Conservation (phyloP, 2,888 invertebrate species). For the Perizoma flavofasciatum region DNA sequence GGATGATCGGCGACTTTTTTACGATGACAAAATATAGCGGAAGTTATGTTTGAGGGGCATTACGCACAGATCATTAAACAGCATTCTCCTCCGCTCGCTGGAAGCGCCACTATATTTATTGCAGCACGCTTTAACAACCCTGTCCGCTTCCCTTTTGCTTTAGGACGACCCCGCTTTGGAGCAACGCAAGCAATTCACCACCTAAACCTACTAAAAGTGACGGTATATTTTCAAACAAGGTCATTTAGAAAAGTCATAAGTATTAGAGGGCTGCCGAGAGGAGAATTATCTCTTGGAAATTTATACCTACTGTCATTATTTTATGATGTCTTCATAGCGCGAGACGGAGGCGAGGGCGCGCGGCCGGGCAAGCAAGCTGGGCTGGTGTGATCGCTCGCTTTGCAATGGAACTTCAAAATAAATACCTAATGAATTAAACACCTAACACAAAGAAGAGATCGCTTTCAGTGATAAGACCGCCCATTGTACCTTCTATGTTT, state of each 20-base stretch:
- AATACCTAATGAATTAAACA: too few species aligned
- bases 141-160: constrained; percentile 45
- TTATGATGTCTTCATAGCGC: constrained; percentile 75
- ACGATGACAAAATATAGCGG: constrained; percentile 74
- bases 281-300: constrained; percentile 61
- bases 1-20: constrained; percentile 61
- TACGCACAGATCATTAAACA: constrained; percentile 79
- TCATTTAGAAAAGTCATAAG: constrained; percentile 22
- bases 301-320: constrained; percentile 64
- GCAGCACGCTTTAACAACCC: constrained; percentile 71
- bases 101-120: constrained; percentile 74
- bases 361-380: background rate
- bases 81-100: constrained; percentile 61
- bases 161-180: constrained; percentile 3
- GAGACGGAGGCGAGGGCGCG: constrained; percentile 15
- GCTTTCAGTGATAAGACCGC: too few species aligned
- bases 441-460: too few species aligned
- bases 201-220: constrained; percentile 6
- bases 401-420: too few species aligned
- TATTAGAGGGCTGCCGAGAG: constrained; percentile 54
- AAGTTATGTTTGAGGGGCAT: constrained; percentile 73
- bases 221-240: constrained; percentile 25
- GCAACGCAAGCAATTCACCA: constrained; percentile 2
- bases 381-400: too few species aligned
- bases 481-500: too few species aligned